A percentile compares a stretch with the other conserved stretches of the same genome.
These are phyloP conservation scores for Tholera decimalis DNA, from an alignment of 2,888 invertebrate species.

Conservation along the genomic window DNA sequence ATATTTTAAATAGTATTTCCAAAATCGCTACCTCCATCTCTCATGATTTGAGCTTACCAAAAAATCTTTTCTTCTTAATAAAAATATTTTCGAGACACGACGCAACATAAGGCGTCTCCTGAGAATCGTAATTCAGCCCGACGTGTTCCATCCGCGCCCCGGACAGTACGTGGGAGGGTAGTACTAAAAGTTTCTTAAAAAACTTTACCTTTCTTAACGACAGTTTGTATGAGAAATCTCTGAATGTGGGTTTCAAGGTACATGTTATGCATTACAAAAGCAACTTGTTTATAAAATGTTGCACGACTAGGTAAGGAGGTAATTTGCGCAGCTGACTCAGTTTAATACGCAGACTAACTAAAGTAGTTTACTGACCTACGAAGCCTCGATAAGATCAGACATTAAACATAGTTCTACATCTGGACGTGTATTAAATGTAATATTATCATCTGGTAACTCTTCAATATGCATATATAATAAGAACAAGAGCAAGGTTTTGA, in stretches of 20 bases:
- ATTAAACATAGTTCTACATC: neutral
- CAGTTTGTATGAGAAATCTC: neutral
- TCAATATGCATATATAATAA: neutral
- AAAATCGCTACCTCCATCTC: constrained; percentile 55
- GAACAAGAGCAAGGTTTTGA: neutral
- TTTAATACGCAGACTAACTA: neutral
- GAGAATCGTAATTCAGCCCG: constrained; percentile 59
- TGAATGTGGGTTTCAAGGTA: neutral
- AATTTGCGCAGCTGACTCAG: constrained; percentile 5
- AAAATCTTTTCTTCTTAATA: constrained; percentile 79
- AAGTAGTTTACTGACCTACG: neutral
- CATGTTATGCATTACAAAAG: neutral
- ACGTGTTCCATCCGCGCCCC: constrained; percentile 56
- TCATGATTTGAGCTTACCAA: constrained; percentile 63
- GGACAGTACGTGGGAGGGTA: constrained; percentile 58
- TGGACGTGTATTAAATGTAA: no score
- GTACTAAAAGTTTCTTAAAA: constrained; percentile 19
- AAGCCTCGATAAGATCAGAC: constrained; percentile 12
- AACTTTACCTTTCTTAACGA: constrained; percentile 24
- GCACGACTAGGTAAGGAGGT: neutral
- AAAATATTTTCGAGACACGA: constrained; percentile 81
- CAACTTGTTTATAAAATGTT: neutral
- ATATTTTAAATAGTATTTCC: neutral
- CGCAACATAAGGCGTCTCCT: constrained; percentile 72
- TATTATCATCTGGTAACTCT: neutral